phyloP scores from a whole-genome alignment of 2,888 invertebrate genomes.

The Drosophila mettleri region DNA sequence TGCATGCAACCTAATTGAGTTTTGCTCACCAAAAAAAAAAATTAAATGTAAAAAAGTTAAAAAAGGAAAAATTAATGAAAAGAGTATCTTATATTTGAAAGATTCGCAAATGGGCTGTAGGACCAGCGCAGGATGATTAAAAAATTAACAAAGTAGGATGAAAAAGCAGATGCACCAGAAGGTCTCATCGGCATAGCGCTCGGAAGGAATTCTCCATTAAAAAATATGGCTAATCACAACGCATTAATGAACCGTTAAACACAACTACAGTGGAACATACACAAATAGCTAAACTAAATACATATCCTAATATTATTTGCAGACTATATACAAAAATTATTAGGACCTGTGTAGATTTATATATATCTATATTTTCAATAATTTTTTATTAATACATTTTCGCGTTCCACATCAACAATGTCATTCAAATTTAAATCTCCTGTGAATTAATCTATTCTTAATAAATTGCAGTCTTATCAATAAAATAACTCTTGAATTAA shows the following conservation, averaged over 20 bases:
- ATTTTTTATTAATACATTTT: too few relatives aligned
- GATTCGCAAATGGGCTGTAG: conserved; percentile 43
- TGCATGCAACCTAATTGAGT: conserved; percentile 79
- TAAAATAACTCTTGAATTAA: too few relatives aligned
- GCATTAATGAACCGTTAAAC: conserved; percentile 53
- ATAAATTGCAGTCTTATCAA: too few relatives aligned
- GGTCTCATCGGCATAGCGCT: conserved; percentile 13
- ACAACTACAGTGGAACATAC: conserved; percentile 28
- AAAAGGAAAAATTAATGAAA: conserved; percentile 9
- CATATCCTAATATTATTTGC: too few relatives aligned
- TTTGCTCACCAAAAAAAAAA: conserved; percentile 45
- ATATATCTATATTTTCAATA: too few relatives aligned
- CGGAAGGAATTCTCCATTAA: conserved; percentile 51
- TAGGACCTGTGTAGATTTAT: too few relatives aligned
- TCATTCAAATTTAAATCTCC: too few relatives aligned
- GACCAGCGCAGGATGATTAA: conserved; percentile 38
- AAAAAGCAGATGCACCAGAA: background rate
- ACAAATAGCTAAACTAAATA: too few relatives aligned
- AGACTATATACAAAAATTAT: too few relatives aligned
- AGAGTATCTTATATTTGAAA: conserved; percentile 39
- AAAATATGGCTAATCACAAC: conserved; percentile 48
- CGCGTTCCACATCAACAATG: too few relatives aligned
- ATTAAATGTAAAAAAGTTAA: conserved; percentile 1
- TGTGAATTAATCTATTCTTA: too few relatives aligned
- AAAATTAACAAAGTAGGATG: conserved; percentile 16